Percentiles rank a stretch among this genome's conserved stretches.
These are phyloP conservation scores for Drosophila nigromelanica DNA, from an alignment of 1,140 invertebrate species.

Conservation along the genomic window DNA sequence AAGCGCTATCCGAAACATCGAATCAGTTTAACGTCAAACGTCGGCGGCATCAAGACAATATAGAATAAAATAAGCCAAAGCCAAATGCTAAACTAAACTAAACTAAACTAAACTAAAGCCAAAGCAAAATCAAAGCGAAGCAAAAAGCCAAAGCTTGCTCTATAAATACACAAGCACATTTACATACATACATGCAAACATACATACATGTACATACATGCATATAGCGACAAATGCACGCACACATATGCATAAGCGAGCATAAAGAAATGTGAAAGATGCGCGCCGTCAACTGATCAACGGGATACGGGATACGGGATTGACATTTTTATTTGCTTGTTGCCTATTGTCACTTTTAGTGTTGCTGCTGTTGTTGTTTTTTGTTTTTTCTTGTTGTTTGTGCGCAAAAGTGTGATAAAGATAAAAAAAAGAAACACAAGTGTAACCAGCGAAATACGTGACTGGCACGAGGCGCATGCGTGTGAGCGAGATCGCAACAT, in stretches of 20 bases:
- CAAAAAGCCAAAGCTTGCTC: conserved; percentile 11
- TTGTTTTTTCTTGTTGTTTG: conserved; percentile 1
- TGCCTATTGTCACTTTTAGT: conserved; percentile 21
- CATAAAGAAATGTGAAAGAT: conserved; percentile 48
- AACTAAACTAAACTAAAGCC: conserved; percentile 42
- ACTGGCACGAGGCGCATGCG: conserved; percentile 30
- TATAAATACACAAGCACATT: conserved; percentile 17
- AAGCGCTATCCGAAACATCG: conserved; percentile 73
- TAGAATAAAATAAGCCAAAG: conserved; percentile 52
- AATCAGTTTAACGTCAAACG: conserved; percentile 82
- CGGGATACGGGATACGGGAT: conserved; percentile 33
- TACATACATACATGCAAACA: neutral
- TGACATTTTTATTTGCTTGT: conserved; percentile 16
- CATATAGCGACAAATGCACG: conserved; percentile 12
- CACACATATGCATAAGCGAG: conserved; percentile 14
- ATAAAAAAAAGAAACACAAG: conserved; percentile 11
- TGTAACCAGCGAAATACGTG: conserved; percentile 8
- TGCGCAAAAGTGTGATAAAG: conserved; percentile 32
- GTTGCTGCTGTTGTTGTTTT: conserved; percentile 9
- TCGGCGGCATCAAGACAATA: conserved; percentile 81
- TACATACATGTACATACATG: conserved; percentile 1
- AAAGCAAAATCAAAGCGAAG: conserved; percentile 20
- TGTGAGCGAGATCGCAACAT: conserved; percentile 22
- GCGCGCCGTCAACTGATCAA: conserved; percentile 35
- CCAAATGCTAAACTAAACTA: conserved; percentile 35